These are phyloP conservation scores for Ephydatia muelleri DNA, from an alignment of 37 sponge, comb jelly and placozoan genomes.

Conservation along the genomic window DNA sequence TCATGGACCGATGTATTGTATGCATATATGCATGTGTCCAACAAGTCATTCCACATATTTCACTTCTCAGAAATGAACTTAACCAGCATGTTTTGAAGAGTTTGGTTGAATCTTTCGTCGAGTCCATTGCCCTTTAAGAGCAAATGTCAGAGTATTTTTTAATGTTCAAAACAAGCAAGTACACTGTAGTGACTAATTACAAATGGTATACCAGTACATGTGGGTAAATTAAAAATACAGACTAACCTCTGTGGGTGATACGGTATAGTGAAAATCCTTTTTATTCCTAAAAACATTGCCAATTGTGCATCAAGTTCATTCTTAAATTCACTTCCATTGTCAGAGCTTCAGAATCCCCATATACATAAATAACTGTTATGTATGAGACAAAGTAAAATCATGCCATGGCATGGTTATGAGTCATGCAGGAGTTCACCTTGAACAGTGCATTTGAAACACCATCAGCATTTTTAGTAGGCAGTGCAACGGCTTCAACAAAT, in stretches of 20 bases:
- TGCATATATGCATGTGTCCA: constrained; percentile 74
- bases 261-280: constrained; percentile 48
- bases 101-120: constrained; percentile 74
- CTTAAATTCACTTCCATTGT: constrained; percentile 60
- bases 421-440: constrained; percentile 48
- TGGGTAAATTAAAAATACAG: neutral
- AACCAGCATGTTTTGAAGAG: constrained; percentile 69
- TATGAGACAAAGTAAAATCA: neutral
- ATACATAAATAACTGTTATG: constrained; percentile 61
- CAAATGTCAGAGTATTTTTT: neutral
- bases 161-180: constrained; percentile 1
- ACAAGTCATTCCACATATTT: constrained; percentile 33
- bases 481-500: constrained; percentile 54
- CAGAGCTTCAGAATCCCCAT: constrained; percentile 61
- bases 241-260: constrained; percentile 68
- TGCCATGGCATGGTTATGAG: neutral
- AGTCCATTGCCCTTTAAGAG: constrained; percentile 63
- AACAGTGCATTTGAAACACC: constrained; percentile 56
- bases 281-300: constrained; percentile 30
- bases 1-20: constrained; percentile 81
- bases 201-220: neutral
- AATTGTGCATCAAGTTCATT: constrained; percentile 46
- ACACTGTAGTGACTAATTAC: neutral
- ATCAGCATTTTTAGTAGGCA: constrained; percentile 41
- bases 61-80: constrained; percentile 57